These are phyloP conservation scores for Andricus quercusramuli DNA, from an alignment of 2,888 invertebrate species.

Conservation along the genomic window DNA sequence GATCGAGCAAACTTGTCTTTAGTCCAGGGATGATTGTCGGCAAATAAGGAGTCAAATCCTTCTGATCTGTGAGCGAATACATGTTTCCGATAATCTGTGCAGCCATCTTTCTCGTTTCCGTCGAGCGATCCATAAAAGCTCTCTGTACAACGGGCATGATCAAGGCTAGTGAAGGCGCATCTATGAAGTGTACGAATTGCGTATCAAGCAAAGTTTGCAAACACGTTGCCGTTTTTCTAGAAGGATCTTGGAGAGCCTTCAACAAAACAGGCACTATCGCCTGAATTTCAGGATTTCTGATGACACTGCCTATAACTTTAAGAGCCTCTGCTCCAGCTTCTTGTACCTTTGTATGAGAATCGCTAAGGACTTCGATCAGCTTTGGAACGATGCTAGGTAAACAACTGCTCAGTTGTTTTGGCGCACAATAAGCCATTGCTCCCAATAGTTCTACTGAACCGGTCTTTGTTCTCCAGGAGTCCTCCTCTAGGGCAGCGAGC, in stretches of 20 bases:
- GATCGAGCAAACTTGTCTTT: slow-evolving; percentile 96
- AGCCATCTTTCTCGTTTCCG: slow-evolving; percentile 99
- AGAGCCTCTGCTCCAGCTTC: slow-evolving; percentile 98
- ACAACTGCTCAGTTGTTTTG: slow-evolving; percentile 98
- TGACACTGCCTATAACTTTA: slow-evolving; percentile 97
- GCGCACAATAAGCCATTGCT: slow-evolving; percentile 99
- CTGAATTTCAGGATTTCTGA: slow-evolving; percentile 98
- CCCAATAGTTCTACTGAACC: slow-evolving; percentile 97
- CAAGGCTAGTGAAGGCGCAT: slow-evolving; percentile 97
- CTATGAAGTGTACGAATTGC: slow-evolving; percentile 99
- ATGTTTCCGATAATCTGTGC: slow-evolving; percentile 99
- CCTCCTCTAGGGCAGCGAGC: slow-evolving; percentile 95
- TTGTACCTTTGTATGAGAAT: slow-evolving; percentile 98
- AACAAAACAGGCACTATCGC: slow-evolving; percentile 93
- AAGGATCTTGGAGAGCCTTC: slow-evolving; percentile 96
- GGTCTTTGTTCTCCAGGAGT: slow-evolving; percentile 99
- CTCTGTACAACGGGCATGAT: slow-evolving; percentile 99
- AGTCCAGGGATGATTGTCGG: slow-evolving; percentile 97
- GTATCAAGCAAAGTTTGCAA: slow-evolving; percentile 96
- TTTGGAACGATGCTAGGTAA: slow-evolving; percentile 99
- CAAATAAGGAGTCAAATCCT: slow-evolving; percentile 97
- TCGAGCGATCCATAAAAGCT: slow-evolving; percentile 98
- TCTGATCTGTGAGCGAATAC: slow-evolving; percentile 99
- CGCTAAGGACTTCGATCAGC: slow-evolving; percentile 96
- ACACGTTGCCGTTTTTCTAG: slow-evolving; percentile 94